Percentiles rank a stretch among this genome's conserved stretches.
phyloP scores from a whole-genome alignment of 2,797 vertebrate species.

The Chromis chromis region DNA sequence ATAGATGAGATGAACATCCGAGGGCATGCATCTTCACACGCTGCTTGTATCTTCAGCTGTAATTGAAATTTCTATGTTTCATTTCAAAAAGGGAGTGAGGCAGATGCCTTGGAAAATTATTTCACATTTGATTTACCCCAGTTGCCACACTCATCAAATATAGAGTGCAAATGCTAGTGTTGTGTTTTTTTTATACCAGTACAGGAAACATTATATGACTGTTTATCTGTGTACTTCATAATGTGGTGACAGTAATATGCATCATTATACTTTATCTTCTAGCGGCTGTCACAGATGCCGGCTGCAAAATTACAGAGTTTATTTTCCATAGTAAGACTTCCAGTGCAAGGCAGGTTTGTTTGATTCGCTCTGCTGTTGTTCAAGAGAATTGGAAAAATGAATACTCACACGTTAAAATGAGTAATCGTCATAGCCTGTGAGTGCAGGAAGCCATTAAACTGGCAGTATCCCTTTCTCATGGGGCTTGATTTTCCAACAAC shows the following conservation, averaged over 20 bases:
- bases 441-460: slow-evolving; percentile 19
- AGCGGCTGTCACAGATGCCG: background rate
- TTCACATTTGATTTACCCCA: slow-evolving; percentile 43
- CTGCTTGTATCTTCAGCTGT: slow-evolving; percentile 21
- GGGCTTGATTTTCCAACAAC: slow-evolving; percentile 19
- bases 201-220: slow-evolving; percentile 7
- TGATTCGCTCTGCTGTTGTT: background rate
- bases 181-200: background rate
- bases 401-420: background rate
- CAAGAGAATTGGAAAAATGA: background rate
- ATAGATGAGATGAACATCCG: slow-evolving; percentile 20
- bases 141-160: slow-evolving; percentile 33
- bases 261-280: slow-evolving; percentile 10
- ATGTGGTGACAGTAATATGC: slow-evolving; percentile 17
- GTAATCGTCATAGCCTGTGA: slow-evolving; percentile 12
- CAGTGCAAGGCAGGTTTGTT: background rate
- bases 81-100: slow-evolving; percentile 21
- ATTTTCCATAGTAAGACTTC: no score
- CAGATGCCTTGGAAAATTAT: slow-evolving; percentile 25
- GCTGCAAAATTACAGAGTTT: background rate
- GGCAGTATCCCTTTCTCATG: slow-evolving; percentile 2
- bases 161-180: background rate
- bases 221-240: background rate
- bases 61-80: slow-evolving; percentile 33
- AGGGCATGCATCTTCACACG: slow-evolving; percentile 14